These are phyloP conservation scores for Andricus curvator DNA, from an alignment of 2,888 invertebrate genomes.

Conservation along the genomic window DNA sequence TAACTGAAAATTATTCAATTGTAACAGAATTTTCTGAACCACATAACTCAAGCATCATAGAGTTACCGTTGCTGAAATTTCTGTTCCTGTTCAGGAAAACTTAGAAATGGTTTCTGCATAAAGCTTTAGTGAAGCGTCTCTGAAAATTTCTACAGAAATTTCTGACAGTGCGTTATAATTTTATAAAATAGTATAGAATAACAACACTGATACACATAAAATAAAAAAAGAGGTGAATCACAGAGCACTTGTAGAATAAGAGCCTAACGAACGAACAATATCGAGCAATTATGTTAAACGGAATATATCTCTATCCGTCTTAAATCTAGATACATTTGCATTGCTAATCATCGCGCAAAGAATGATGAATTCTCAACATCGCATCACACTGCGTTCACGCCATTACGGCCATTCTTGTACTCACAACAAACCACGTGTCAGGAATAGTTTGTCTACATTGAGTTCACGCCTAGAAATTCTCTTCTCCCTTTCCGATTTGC, in stretches of 20 bases:
- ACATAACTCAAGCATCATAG: too few species aligned
- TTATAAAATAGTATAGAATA: neutral
- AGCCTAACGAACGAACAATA: slow-evolving; percentile 67
- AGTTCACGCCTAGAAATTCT: slow-evolving; percentile 41
- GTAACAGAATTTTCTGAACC: too few species aligned
- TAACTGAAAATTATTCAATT: too few species aligned
- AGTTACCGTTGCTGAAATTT: too few species aligned
- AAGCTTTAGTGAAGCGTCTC: too few species aligned
- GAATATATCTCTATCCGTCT: slow-evolving; percentile 47
- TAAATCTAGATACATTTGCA: slow-evolving; percentile 63
- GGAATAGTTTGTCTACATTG: slow-evolving; percentile 39
- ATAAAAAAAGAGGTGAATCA: neutral
- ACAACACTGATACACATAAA: neutral
- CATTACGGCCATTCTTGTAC: slow-evolving; percentile 31
- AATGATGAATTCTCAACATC: slow-evolving; percentile 49
- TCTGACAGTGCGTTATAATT: too few species aligned
- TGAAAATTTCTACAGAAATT: too few species aligned
- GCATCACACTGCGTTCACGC: slow-evolving; percentile 14
- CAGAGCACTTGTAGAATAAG: slow-evolving; percentile 56
- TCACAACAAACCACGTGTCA: slow-evolving; percentile 32
- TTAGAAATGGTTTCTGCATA: too few species aligned
- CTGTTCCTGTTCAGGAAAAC: too few species aligned
- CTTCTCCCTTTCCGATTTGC: slow-evolving; percentile 37
- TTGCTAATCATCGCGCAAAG: slow-evolving; percentile 63
- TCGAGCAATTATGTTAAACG: slow-evolving; percentile 64